A percentile compares a stretch with the other conserved stretches of the same genome.
Evolutionary conservation across 2,113 vertebrate genomes (phyloP).

Genomic region (Nothoprocta pentlandii): DNA sequence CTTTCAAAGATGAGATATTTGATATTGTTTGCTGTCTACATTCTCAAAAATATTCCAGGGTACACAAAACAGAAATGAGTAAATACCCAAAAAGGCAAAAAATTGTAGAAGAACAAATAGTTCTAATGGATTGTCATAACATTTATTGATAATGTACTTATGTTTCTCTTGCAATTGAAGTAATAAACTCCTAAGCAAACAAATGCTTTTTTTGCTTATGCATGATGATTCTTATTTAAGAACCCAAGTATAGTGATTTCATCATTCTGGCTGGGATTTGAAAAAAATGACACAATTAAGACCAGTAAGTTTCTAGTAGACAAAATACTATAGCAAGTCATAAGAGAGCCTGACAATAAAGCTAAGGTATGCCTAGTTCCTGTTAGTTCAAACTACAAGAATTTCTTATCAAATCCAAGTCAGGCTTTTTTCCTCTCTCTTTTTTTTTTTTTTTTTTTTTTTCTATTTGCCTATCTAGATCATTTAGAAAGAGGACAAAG

Average conservation of each 20-base stretch:
- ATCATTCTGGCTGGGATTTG: fast-evolving
- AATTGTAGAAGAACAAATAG: neutral
- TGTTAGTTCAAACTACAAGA: neutral
- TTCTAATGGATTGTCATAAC: neutral
- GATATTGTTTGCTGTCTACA: neutral
- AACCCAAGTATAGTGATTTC: neutral
- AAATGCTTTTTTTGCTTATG: neutral
- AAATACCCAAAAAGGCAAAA: neutral
- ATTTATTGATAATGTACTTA: neutral
- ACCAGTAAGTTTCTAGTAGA: neutral
- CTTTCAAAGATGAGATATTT: neutral
- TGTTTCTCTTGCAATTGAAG: neutral
- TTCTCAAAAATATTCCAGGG: neutral
- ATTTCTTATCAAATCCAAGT: neutral
- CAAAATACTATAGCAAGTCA: neutral
- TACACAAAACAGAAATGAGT: neutral
- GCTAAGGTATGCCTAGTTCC: neutral
- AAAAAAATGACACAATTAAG: neutral
- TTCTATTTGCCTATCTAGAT: neutral
- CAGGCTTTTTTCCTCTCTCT: neutral
- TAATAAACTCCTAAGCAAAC: neutral
- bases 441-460: neutral
- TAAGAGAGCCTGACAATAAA: neutral
- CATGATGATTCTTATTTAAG: neutral
- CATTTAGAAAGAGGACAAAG: neutral